phyloP scores from a whole-genome alignment of 2,113 vertebrate genomes.

The Ariopsis seemanni region DNA sequence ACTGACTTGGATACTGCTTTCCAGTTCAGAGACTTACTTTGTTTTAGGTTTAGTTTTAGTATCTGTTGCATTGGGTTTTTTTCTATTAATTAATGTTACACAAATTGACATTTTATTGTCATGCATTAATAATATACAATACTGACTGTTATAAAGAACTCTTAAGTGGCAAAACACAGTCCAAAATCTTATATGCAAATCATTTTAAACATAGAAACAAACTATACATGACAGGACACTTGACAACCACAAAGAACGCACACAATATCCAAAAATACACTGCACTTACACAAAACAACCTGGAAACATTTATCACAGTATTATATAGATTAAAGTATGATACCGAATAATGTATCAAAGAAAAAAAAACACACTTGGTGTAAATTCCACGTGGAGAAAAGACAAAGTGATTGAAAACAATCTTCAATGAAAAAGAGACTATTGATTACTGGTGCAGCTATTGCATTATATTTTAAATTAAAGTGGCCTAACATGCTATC shows the following conservation, averaged over 20 bases:
- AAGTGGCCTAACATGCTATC: background rate
- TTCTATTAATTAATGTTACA: slow-evolving; percentile 14
- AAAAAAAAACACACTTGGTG: background rate
- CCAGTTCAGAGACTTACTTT: slow-evolving; percentile 5
- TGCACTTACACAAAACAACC: slow-evolving; percentile 21
- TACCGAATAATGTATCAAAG: background rate
- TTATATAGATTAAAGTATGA: slow-evolving; percentile 25
- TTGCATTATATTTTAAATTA: background rate
- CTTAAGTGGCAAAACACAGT: slow-evolving; percentile 36
- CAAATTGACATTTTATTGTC: slow-evolving; percentile 11
- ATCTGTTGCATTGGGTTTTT: background rate
- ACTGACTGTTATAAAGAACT: slow-evolving; percentile 31
- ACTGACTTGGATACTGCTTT: slow-evolving; percentile 8
- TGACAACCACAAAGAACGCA: slow-evolving; percentile 31
- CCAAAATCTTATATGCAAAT: slow-evolving; percentile 34
- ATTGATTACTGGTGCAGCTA: background rate
- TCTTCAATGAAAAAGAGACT: slow-evolving; percentile 12
- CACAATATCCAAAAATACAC: slow-evolving; percentile 27
- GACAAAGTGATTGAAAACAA: slow-evolving; percentile 17
- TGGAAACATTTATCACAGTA: slow-evolving; percentile 17
- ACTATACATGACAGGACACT: slow-evolving; percentile 40
- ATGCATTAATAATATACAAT: slow-evolving; percentile 15
- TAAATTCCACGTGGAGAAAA: slow-evolving; percentile 17
- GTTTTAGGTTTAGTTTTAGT: slow-evolving; percentile 35
- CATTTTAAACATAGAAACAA: slow-evolving; percentile 39